Base-by-base conservation (phyloP, 2,888 invertebrate genomes). In the Melanostoma scalare region DNA sequence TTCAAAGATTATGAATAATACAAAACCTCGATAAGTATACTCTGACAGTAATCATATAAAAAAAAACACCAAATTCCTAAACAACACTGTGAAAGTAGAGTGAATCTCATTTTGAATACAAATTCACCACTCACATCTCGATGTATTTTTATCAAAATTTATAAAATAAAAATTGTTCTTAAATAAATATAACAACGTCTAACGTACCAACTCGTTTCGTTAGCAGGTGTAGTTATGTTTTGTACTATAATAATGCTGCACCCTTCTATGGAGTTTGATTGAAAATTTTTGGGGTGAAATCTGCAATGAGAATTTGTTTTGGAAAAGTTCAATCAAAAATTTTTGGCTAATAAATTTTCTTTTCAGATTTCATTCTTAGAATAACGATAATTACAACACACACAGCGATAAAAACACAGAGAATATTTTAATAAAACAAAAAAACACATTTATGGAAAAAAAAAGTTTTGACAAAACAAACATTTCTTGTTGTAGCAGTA, bases 191-290 rank as follows among this genome's bases (percentile, higher is more conserved):
- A 85, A 81, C 78, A 75, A 72, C 85, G 82, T 79, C 84, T 86
- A 86, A 86, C 86, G 86, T 86, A 86, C 86, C 86, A 85, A 86
- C 80, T 86, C 86, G 82, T 86, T 86, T 85, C 86, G 86, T 86
- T 86, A 86, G 86, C 85, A 86, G 81, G 81, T 85, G 86, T 86
- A 82, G 84, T 84, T 76, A 75, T 84, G 86, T 86, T 86, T 86
- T 86, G 85, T 85, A 84, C 84, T 79, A 84, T 74, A 79, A 84
- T 84, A 79, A 75, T 65, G 79, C 74, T 84, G 84, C 79, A 79
- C 84, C 84, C 84, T 74, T 84, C 84, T 84, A 79, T 79, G 84
- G 79, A 84, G 84, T 79, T 84, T 84, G 76, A 82, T 85, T 85
- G 86, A 79, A 85, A 80, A 56, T 74, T 82, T 85, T 82, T 82